Conservation (phyloP, 2,113 vertebrate species). For the Alectura lathami region DNA sequence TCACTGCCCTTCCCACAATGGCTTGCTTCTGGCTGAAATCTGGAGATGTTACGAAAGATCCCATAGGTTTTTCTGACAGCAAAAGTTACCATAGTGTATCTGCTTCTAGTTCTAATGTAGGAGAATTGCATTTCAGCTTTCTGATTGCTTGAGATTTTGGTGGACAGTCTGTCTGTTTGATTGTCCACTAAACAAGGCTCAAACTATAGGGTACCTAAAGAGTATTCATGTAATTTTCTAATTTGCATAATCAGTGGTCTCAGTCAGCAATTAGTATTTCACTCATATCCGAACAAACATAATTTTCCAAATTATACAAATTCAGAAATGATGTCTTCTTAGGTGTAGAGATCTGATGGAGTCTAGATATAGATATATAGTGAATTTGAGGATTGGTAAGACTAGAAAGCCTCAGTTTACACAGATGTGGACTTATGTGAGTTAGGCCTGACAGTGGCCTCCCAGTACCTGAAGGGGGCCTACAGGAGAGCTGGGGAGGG, state of each 20-base stretch:
- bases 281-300: not conserved
- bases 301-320: not conserved
- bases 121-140: not conserved
- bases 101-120: not conserved
- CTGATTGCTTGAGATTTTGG: not conserved
- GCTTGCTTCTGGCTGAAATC: not conserved
- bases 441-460: too few relatives aligned
- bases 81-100: not conserved
- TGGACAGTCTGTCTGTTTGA: not conserved
- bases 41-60: not conserved
- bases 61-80: not conserved
- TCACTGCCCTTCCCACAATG: not conserved
- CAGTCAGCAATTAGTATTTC: slow-evolving; percentile 21
- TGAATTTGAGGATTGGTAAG: not conserved
- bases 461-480: too few relatives aligned
- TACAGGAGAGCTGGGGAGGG: too few relatives aligned
- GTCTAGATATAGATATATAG: not conserved
- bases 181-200: not conserved
- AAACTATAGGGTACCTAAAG: not conserved
- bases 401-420: not conserved
- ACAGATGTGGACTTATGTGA: too few relatives aligned
- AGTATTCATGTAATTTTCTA: not conserved
- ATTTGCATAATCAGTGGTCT: not conserved
- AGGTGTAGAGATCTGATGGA: not conserved
- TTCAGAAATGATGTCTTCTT: not conserved